Evolutionary conservation across 2,113 vertebrate genomes (phyloP).

Genomic region (Morone saxatilis): DNA sequence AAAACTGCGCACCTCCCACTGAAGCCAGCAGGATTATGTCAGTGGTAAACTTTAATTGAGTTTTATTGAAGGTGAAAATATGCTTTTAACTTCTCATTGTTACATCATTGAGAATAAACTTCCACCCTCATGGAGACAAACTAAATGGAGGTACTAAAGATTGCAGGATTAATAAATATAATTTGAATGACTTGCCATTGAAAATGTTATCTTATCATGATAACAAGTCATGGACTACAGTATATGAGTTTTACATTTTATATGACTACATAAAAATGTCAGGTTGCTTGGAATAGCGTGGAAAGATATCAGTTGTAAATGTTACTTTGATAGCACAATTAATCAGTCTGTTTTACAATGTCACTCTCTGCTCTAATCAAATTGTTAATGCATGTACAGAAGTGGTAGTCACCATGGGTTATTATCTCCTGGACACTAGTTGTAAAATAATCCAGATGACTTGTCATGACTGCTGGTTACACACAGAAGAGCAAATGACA

Average conservation of each 20-base stretch:
- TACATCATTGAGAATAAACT: neutral
- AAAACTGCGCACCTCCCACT: neutral
- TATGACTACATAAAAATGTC: neutral
- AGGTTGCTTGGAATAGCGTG: neutral
- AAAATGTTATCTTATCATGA: neutral
- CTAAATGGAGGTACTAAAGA: no score
- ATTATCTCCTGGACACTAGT: neutral
- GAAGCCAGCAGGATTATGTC: neutral
- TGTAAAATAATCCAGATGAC: constrained; percentile 9
- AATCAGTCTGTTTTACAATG: neutral
- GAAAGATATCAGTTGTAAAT: constrained; percentile 5
- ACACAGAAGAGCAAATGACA: neutral
- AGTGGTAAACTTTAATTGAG: neutral
- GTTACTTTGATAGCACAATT: neutral
- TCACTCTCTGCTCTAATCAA: neutral
- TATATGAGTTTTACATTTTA: neutral
- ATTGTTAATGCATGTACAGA: neutral
- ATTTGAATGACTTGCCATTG: neutral
- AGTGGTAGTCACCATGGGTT: neutral
- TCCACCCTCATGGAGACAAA: neutral
- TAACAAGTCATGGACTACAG: neutral
- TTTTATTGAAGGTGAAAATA: neutral
- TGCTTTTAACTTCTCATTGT: neutral
- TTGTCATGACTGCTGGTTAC: neutral
- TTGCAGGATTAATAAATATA: neutral